Base-by-base conservation (phyloP, 2,888 invertebrate species). In the Pollenia angustigena region DNA sequence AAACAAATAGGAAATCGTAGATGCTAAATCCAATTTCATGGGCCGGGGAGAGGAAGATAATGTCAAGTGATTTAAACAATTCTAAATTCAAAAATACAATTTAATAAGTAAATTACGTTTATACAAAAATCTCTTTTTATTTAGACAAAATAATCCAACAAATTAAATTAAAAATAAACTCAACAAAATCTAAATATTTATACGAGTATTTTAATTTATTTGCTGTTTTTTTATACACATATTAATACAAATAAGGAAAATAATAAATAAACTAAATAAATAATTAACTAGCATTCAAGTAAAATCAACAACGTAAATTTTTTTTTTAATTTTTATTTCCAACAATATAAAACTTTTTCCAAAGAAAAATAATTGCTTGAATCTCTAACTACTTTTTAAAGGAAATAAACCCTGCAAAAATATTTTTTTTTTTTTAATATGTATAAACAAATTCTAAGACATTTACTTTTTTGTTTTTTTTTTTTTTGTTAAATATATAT, bases 241-340 rank as follows among this genome's bases (percentile, higher is more conserved):
- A 80, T 80, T 68, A 42, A 84, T 40, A 12, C 23, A 66, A 74
- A 58, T 68, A 50, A 44, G 46, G 18, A 23, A 80, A 81, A 81
- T 1, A 10, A 74, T 62, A 74, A 74, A 32, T 2, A 56, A 64
- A 66, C 40, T 23, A 62, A 78, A 50, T 12, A 50, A 60, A 42
- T 66, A 80, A 75, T 46, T 58, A 85, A 85, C 79, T 85, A 80
- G 87, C 85, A 85, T 85, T 82, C 87, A 85, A 78, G 78, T 58
- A 87, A 84, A 81, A 48, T 64, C 60, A 87, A 78, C 87, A 87
- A 87, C 84, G 79, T 84, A 52, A 68, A 86, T 54, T 32, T 54
- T 72, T 71, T 66, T 79, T 52, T 42, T 44, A n/a, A n/a, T n/a
- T 52, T 52, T 32, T 52, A 10, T 69, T 18, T 78, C 66, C 72